A percentile compares a stretch with the other conserved stretches of the same genome.
Conservation (phyloP, 1,140 invertebrate genomes). For the Drusus annulatus region DNA sequence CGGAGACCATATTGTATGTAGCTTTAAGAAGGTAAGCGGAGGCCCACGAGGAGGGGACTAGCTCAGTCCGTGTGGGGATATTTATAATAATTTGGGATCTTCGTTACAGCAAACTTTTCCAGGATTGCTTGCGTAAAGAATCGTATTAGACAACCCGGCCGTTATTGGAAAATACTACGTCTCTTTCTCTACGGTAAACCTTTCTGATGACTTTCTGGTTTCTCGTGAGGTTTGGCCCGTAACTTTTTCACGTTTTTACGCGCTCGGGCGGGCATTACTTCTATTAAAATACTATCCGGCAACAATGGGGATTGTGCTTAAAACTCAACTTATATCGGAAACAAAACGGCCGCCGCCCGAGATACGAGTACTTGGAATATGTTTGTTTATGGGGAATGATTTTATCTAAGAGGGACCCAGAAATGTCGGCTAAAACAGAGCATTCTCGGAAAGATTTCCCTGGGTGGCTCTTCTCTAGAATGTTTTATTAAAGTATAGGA, state of each 20-base stretch:
- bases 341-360: background rate
- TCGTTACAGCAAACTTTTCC: conserved; percentile 56
- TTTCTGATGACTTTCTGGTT: conserved; percentile 53
- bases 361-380: no score
- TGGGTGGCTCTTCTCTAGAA: no score
- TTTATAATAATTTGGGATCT: conserved; percentile 60
- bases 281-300: conserved; percentile 29
- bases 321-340: conserved; percentile 25
- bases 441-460: no score
- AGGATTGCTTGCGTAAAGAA: conserved; percentile 59
- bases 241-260: conserved; percentile 39
- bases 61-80: conserved; percentile 46
- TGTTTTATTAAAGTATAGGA: no score
- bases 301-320: conserved; percentile 17
- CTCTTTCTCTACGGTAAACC: conserved; percentile 53
- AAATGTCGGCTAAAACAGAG: no score
- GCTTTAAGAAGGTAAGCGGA: conserved; percentile 12
- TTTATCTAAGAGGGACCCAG: no score
- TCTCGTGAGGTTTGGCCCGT: conserved; percentile 30
- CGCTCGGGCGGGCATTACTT: conserved; percentile 16
- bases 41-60: background rate
- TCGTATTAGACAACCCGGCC: conserved; percentile 54
- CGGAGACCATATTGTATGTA: conserved; percentile 43
- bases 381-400: no score
- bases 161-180: conserved; percentile 60